Evolutionary conservation across 2,113 vertebrate genomes (phyloP), one percentile per base, ranked within the genome.

Genomic region (Planiliza haematocheilus): DNA sequence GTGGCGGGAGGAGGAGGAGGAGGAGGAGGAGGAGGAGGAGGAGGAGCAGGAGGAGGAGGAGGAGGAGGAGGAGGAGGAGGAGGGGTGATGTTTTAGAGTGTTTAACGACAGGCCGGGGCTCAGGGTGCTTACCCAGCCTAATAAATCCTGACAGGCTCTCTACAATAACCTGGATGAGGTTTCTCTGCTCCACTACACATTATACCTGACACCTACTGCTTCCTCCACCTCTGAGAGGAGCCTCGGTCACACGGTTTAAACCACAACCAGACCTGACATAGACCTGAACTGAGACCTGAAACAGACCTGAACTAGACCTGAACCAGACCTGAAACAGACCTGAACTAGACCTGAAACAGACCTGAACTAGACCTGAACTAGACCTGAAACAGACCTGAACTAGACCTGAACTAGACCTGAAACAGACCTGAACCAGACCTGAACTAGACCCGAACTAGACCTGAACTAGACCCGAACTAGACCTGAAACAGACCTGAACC

Each of bases 71-170:
- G 24, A 30, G 5, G 24, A 30, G 5, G 24, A 30, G 5, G 24
- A 30, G 5, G 24, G 24, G 5, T 55, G 68, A 14, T 77, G 57
- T 55, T 53, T 66, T 58, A 65, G 86, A 76, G 79, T 79, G 65
- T 81, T 75, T 86, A 69, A 85, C 43, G 52, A 68, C 77, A 77
- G 74, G 64, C 74, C 9, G 2, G 82, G 79, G 57, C 77, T 85
- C 73, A 1, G 49, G 20, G 60, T 72, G 70, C 77, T 85, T 62
- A 77, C 72, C 70, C 17, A 20, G 58, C 37, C 77, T 90, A 90
- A 88, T 90, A 85, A 85, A 90, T 86, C 84, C 79, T 85, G 88
- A 88, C 86, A 85, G 41, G 52, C 64, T 77, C 86, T 85, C 84
- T 41, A 86, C 76, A 81, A 81, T 81, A 81, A 81, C 46, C 76